These are phyloP conservation scores for Papilio xuthus DNA, from an alignment of 1,140 invertebrate species.

Conservation along the genomic window DNA sequence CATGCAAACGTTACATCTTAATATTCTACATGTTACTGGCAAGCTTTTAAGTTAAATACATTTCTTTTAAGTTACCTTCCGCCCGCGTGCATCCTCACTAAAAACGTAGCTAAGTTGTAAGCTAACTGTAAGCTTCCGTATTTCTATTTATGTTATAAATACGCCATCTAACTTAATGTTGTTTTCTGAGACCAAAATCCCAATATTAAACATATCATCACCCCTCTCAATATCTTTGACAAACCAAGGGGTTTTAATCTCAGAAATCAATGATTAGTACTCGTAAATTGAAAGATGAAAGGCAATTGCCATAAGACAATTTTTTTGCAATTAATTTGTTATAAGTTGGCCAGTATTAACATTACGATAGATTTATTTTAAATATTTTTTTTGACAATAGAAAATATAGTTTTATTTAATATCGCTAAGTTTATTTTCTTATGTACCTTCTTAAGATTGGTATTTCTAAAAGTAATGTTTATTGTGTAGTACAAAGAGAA, in stretches of 20 bases:
- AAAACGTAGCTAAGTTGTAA: slow-evolving; percentile 4
- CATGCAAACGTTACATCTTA: slow-evolving; percentile 14
- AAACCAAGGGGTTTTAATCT: too few relatives aligned
- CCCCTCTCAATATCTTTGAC: too few relatives aligned
- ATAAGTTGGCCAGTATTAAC: too few relatives aligned
- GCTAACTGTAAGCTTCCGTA: not conserved
- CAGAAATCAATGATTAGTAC: too few relatives aligned
- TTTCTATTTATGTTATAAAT: not conserved
- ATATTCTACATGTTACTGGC: not conserved
- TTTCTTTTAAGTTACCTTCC: slow-evolving; percentile 10
- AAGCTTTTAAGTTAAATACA: slow-evolving; percentile 20
- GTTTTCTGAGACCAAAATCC: too few relatives aligned
- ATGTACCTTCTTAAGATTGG: not conserved
- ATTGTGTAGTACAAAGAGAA: not conserved
- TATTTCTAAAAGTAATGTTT: not conserved
- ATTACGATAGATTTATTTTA: not conserved
- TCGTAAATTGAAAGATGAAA: not conserved
- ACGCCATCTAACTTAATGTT: not conserved
- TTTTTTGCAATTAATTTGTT: too few relatives aligned
- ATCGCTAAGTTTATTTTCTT: not conserved
- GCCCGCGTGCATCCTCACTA: not conserved
- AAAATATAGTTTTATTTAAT: not conserved
- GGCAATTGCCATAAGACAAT: too few relatives aligned
- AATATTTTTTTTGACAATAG: not conserved
- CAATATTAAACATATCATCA: too few relatives aligned